phyloP scores from a whole-genome alignment of 2,797 vertebrate genomes.

The Ctenosaura bakeri region DNA sequence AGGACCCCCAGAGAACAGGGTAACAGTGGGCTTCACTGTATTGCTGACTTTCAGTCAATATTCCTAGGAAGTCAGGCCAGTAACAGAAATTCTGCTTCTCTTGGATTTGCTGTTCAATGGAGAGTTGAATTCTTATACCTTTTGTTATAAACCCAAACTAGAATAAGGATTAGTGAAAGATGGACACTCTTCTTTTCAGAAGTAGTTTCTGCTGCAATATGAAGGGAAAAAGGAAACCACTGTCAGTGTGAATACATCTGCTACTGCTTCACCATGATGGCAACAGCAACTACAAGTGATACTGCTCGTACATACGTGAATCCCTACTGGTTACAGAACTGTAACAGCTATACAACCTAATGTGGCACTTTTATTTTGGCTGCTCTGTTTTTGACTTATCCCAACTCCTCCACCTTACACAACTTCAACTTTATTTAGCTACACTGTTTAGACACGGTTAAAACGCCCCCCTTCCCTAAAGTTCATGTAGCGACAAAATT shows the following conservation, averaged over 20 bases:
- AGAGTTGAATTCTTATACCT: neutral
- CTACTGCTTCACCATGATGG: neutral
- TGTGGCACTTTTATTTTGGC: neutral
- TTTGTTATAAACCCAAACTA: neutral
- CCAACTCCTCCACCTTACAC: neutral
- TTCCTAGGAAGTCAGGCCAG: neutral
- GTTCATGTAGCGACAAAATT: neutral
- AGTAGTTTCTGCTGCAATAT: neutral
- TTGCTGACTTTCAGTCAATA: neutral
- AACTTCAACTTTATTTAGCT: neutral
- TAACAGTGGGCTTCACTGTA: neutral
- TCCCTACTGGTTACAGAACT: neutral
- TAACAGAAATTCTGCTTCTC: neutral
- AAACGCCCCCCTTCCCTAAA: neutral
- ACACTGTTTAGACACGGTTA: neutral
- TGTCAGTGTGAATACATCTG: neutral
- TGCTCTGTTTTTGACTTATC: neutral
- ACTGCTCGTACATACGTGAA: neutral
- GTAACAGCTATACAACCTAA: neutral
- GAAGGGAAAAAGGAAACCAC: neutral
- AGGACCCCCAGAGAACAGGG: no score
- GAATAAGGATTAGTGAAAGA: neutral
- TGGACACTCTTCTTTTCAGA: neutral
- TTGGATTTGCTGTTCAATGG: neutral
- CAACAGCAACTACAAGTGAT: neutral